Evolutionary conservation across 2,888 invertebrate species (phyloP).

Genomic region (Andricus quercusramuli): DNA sequence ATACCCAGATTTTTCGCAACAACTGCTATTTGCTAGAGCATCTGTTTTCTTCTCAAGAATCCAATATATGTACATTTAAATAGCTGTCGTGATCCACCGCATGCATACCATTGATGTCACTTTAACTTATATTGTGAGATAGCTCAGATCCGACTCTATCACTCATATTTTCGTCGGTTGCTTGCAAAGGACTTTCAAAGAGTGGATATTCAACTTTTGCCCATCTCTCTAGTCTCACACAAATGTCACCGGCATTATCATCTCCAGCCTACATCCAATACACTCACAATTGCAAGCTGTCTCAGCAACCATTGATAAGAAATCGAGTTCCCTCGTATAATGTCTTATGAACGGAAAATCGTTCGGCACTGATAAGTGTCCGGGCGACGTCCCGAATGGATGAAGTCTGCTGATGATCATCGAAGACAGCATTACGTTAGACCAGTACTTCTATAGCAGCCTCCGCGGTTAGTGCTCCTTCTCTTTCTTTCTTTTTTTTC

Average conservation of each 20-base stretch:
- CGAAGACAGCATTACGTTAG: conserved; percentile 24
- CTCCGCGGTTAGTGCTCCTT: conserved; percentile 53
- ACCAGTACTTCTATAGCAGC: background rate
- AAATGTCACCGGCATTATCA: background rate
- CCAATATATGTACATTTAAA: background rate
- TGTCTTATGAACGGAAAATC: conserved; percentile 12
- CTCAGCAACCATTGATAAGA: background rate
- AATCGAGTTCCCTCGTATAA: conserved; percentile 2
- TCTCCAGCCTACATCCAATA: conserved; percentile 2
- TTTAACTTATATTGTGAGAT: background rate
- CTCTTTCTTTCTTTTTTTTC: background rate
- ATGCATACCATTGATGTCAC: background rate
- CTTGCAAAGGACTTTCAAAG: background rate
- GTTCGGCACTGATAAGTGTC: conserved; percentile 5
- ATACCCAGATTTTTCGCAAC: background rate
- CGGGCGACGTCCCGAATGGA: background rate
- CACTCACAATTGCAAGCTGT: background rate
- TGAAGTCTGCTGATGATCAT: conserved; percentile 11
- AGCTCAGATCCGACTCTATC: background rate
- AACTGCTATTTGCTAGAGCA: background rate
- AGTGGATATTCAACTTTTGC: background rate
- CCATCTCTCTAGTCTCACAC: background rate
- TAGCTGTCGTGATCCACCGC: background rate
- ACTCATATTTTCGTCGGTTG: background rate
- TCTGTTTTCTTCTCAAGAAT: background rate